A percentile compares a stretch with the other conserved stretches of the same genome.
phyloP scores from a whole-genome alignment of 2,797 vertebrate genomes.

The Tinamus major region DNA sequence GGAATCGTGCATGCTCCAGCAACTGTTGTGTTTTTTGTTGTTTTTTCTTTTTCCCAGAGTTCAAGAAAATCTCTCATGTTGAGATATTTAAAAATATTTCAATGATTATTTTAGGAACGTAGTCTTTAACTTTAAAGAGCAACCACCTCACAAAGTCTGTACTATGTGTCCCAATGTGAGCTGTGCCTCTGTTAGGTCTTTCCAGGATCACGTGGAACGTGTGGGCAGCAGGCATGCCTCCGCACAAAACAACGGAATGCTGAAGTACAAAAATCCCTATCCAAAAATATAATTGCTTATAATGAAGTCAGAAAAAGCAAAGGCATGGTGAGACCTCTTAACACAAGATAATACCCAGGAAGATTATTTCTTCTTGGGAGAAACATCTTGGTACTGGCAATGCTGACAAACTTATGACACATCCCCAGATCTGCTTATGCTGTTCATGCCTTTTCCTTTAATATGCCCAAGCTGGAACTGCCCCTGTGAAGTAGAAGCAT shows the following conservation, averaged over 20 bases:
- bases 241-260: not conserved
- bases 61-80: not conserved
- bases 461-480: not conserved
- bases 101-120: not conserved
- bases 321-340: not conserved
- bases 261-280: not conserved
- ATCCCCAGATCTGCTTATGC: accelerated
- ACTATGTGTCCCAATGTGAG: not conserved
- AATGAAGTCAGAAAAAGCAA: not conserved
- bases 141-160: not conserved
- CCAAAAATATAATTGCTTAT: not conserved
- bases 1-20: not conserved
- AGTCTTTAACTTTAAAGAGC: not conserved
- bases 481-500: not conserved
- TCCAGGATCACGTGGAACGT: not conserved
- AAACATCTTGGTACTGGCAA: not conserved
- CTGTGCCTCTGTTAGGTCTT: not conserved
- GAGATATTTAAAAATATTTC: not conserved
- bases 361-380: not conserved
- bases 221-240: accelerated
- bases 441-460: not conserved
- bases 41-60: not conserved
- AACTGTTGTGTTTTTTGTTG: too few species aligned
- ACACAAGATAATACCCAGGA: not conserved
- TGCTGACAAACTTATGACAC: not conserved